Percentiles rank a stretch among this genome's conserved stretches.
Conservation (phyloP, 2,113 vertebrate species). For the Mystacornis crossleyi region DNA sequence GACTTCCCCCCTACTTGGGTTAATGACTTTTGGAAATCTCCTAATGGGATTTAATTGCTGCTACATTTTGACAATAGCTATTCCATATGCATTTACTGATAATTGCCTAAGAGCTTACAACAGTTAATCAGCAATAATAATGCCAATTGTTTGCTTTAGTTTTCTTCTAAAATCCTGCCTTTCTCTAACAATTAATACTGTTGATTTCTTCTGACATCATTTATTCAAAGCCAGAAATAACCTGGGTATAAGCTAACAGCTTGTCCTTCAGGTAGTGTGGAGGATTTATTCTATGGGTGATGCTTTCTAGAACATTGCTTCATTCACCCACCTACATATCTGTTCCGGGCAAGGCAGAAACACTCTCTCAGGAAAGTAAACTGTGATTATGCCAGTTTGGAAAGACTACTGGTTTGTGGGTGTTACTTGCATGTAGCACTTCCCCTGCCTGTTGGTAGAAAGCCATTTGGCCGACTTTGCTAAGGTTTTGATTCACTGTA, state of each 20-base stretch:
- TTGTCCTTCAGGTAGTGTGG: background rate
- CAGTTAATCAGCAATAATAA: background rate
- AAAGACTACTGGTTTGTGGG: conserved; percentile 12
- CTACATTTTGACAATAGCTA: background rate
- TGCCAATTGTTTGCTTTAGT: background rate
- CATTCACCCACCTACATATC: background rate
- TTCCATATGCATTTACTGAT: background rate
- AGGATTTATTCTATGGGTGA: background rate
- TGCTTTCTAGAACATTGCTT: conserved; percentile 30
- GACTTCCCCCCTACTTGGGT: background rate
- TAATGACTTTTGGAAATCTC: background rate
- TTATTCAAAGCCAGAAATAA: background rate
- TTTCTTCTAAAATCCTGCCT: background rate
- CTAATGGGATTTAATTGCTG: background rate
- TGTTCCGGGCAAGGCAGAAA: conserved; percentile 9
- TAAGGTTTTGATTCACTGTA: background rate
- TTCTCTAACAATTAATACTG: background rate
- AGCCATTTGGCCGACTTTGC: background rate
- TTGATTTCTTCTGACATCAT: background rate
- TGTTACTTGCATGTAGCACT: background rate
- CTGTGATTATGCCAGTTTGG: background rate
- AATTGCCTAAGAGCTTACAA: background rate
- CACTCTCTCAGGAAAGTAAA: background rate
- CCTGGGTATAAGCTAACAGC: background rate
- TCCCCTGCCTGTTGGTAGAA: background rate